A percentile compares a stretch with the other conserved stretches of the same genome.
These are phyloP conservation scores for Marisa cornuarietis DNA, from an alignment of 1,140 invertebrate genomes.

Conservation along the genomic window DNA sequence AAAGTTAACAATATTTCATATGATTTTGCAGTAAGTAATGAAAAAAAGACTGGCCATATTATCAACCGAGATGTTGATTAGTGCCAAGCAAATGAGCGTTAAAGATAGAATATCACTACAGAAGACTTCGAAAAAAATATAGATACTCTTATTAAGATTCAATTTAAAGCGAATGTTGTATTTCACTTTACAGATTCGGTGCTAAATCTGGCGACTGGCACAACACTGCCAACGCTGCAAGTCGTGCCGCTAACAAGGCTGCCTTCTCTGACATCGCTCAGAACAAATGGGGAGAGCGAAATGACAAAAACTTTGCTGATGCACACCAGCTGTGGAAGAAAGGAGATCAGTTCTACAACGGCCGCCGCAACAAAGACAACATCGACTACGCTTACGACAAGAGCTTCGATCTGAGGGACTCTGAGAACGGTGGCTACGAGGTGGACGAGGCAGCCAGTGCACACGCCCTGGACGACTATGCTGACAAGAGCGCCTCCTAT, in stretches of 20 bases:
- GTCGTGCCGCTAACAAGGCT: conserved; percentile 9
- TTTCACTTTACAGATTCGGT: background rate
- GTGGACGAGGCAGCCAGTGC: background rate
- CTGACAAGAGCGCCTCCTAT: conserved; percentile 10
- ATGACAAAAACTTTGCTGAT: background rate
- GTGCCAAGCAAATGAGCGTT: background rate
- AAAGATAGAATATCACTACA: background rate
- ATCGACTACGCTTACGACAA: conserved; percentile 27
- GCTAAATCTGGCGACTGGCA: conserved; percentile 9
- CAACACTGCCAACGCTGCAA: background rate
- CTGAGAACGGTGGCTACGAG: conserved; percentile 21
- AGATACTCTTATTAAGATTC: background rate
- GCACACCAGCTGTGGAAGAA: conserved; percentile 13
- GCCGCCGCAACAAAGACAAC: conserved; percentile 21
- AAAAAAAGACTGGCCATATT: background rate
- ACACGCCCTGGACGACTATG: conserved; percentile 19
- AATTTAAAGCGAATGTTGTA: background rate
- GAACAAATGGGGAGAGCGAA: conserved; percentile 9
- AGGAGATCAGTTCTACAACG: conserved; percentile 19
- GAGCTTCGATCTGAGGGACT: conserved; percentile 23
- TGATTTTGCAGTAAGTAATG: background rate
- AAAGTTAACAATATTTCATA: background rate
- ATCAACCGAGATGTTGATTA: no score
- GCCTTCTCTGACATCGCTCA: background rate
- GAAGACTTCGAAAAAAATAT: background rate